Evolutionary conservation across 2,888 invertebrate species (phyloP), one percentile per base, ranked within the genome.

Genomic region (Loripinus fragilis): DNA sequence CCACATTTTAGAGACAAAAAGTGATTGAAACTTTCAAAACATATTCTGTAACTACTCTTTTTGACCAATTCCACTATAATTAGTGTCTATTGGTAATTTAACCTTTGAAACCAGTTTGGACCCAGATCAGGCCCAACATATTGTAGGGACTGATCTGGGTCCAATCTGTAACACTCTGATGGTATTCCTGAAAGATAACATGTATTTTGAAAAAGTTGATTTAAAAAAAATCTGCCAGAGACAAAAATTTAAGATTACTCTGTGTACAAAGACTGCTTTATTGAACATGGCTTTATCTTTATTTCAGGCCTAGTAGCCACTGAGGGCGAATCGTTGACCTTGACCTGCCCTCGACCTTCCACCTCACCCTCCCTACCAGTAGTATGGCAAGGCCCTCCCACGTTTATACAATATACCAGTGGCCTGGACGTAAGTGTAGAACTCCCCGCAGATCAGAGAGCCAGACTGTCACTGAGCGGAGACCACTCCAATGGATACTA

Each of bases 401-500:
- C 71, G 12, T 76, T 78, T 52, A 42, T n/a, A 28, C 66, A 77
- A 30, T 84, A 74, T 48, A 52, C 84, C 1, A 68, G 74, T 28
- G 77, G 81, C 23, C 69, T 79, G n/a, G 70, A 71, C 41, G 81
- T 84, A 20, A 73, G 66, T 68, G 35, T 80, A 67, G 78, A 80
- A 50, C 76, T 84, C 55, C 71, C 80, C 25, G 75, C 81, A 35
- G 78, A 84, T n/a, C 76, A 75, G 64, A 70, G 84, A 66, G 70
- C 79, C 50, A 71, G 84, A 65, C 60, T 84, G 28, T 80, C 80
- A 35, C 45, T 84, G 41, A 81, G 67, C 33, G 84, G 84, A 28
- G 80, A 84, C 69, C 79, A 84, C 72, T 69, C 67, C 17, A 80
- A 78, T 65, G 84, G 84, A 70, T 80, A 81, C 74, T 84, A 81